phyloP scores from a whole-genome alignment of 1,140 invertebrate species.

The Galleria mellonella region DNA sequence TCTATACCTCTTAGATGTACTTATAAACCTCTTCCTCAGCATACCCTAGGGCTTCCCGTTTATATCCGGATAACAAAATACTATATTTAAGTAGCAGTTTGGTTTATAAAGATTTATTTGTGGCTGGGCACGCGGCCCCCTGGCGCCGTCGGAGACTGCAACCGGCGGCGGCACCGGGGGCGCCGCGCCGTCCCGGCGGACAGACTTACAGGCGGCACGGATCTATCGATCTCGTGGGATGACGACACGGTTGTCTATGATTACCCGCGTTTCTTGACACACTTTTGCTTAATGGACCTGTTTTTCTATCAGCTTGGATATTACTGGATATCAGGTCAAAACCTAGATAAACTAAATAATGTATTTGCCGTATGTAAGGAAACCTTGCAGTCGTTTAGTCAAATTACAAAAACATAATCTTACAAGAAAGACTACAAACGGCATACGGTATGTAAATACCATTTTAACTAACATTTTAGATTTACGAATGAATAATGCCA shows the following conservation, averaged over 20 bases:
- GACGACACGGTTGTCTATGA: slow-evolving; percentile 11
- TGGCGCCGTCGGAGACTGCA: slow-evolving; percentile 52
- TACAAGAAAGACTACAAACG: no score
- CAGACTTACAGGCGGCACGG: slow-evolving; percentile 41
- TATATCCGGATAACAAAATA: no score
- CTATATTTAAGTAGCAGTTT: slow-evolving; percentile 9
- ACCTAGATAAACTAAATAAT: no score
- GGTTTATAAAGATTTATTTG: slow-evolving; percentile 41
- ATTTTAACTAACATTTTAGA: no score
- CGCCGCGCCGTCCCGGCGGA: slow-evolving; percentile 53
- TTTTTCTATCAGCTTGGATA: no score
- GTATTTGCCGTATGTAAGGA: no score
- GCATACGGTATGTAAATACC: no score
- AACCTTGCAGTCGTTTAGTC: no score
- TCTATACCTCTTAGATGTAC: no score
- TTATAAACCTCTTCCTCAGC: neutral
- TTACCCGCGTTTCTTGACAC: neutral
- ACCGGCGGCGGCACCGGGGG: slow-evolving; percentile 11
- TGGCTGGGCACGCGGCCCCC: slow-evolving; percentile 29
- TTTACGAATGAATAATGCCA: no score
- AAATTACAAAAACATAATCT: no score
- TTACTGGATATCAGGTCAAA: neutral
- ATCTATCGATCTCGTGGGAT: slow-evolving; percentile 47
- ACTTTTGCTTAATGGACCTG: neutral
- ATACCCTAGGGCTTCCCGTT: neutral